phyloP scores from a whole-genome alignment of 2,113 vertebrate species.

The Phaethornis superciliosus region DNA sequence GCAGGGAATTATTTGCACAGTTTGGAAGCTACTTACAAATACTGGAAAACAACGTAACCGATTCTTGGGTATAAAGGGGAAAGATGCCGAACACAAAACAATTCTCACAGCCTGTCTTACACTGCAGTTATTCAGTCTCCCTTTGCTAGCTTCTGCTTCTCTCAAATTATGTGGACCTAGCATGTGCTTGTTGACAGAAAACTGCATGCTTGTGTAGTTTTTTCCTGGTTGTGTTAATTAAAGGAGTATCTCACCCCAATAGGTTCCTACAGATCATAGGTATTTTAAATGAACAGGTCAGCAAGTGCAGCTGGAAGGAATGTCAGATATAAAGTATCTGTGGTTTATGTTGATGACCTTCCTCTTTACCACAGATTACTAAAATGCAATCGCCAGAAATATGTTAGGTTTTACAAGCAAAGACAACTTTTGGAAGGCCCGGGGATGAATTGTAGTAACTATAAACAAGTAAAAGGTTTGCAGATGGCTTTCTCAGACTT shows the following conservation, averaged over 20 bases:
- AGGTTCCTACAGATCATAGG: conserved; percentile 31
- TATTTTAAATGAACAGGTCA: conserved; percentile 41
- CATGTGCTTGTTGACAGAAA: conserved; percentile 38
- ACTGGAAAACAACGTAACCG: conserved; percentile 9
- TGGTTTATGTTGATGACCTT: conserved; percentile 70
- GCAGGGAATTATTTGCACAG: neutral
- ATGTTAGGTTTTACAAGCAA: conserved; percentile 30
- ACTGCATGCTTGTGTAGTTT: neutral
- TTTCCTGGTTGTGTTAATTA: conserved; percentile 37
- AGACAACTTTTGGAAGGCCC: conserved; percentile 14
- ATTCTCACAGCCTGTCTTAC: conserved; percentile 7
- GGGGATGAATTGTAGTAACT: conserved; percentile 12
- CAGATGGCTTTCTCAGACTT: neutral
- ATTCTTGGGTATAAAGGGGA: conserved; percentile 18
- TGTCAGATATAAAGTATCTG: conserved; percentile 32
- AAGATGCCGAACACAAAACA: neutral
- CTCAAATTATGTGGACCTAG: conserved; percentile 35
- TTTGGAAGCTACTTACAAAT: conserved; percentile 21
- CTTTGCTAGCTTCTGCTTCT: neutral
- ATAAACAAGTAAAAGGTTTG: neutral
- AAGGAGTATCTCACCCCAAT: conserved; percentile 46
- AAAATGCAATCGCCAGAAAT: conserved; percentile 45
- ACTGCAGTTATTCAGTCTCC: neutral
- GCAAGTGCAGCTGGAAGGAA: conserved; percentile 42
- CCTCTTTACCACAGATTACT: conserved; percentile 51